Evolutionary conservation across 2,113 vertebrate genomes (phyloP).

Genomic region (Etheostoma spectabile): DNA sequence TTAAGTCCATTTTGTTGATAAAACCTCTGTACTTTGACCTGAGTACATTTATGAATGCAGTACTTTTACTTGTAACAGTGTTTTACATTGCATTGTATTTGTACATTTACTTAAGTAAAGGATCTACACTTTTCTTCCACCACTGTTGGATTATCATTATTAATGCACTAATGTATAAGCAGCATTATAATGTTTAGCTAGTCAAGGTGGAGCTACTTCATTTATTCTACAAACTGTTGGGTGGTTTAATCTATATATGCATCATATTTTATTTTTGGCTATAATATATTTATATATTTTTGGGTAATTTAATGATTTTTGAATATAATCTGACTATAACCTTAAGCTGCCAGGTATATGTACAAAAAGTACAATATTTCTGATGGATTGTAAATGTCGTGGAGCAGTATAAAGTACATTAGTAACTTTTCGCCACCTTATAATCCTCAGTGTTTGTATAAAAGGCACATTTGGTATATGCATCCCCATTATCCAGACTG

Average conservation of each 20-base stretch:
- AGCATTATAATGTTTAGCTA: not conserved
- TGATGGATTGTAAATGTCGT: no score
- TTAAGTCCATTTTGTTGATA: not conserved
- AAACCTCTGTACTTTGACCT: not conserved
- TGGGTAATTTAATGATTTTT: not conserved
- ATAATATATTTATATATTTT: no score
- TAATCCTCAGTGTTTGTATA: not conserved
- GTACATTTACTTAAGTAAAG: no score
- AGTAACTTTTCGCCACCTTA: not conserved
- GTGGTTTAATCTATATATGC: not conserved
- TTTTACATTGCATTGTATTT: not conserved
- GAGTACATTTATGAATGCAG: not conserved
- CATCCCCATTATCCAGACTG: not conserved
- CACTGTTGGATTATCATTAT: not conserved
- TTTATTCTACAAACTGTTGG: not conserved
- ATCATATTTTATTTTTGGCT: not conserved
- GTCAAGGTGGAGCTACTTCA: not conserved
- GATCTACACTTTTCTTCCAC: no score
- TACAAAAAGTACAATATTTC: not conserved
- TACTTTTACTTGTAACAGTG: not conserved
- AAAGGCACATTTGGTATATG: constrained; percentile 30
- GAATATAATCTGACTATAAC: not conserved
- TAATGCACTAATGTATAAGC: not conserved
- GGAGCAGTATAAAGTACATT: not conserved
- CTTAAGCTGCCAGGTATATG: not conserved